Conservation (phyloP, 2,797 vertebrate genomes). For the Melanotaenia nigrans region DNA sequence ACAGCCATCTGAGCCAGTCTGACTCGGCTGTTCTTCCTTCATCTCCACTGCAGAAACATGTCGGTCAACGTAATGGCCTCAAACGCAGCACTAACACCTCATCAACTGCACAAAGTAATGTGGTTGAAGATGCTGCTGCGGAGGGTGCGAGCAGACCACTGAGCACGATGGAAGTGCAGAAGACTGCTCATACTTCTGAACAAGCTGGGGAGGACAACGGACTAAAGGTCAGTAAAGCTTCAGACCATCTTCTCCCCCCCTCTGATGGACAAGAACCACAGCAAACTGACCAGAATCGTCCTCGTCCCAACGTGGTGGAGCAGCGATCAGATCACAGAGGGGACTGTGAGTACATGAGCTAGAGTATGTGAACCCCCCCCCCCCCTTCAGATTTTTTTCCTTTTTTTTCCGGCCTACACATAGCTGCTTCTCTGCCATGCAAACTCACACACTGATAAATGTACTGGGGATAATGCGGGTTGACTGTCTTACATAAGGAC, state of each 20-base stretch:
- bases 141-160: not conserved
- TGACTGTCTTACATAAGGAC: too few relatives aligned
- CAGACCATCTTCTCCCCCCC: not conserved
- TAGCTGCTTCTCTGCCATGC: not conserved
- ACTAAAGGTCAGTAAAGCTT: not conserved
- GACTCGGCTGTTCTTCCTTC: not conserved
- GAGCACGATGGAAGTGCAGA: not conserved
- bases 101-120: not conserved
- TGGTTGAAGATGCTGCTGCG: not conserved
- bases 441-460: too few relatives aligned
- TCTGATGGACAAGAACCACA: slow-evolving; percentile 17
- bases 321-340: slow-evolving; percentile 43
- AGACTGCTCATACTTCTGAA: not conserved
- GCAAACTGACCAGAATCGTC: slow-evolving; percentile 7
- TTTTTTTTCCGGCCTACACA: not conserved
- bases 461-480: too few relatives aligned
- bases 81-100: not conserved
- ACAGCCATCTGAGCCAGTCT: not conserved
- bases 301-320: slow-evolving; percentile 49
- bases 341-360: slow-evolving; percentile 38
- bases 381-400: too few relatives aligned
- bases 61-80: not conserved
- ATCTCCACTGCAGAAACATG: not conserved
- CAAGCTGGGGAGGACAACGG: not conserved
- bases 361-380: too few relatives aligned